A percentile compares a stretch with the other conserved stretches of the same genome.
These are phyloP conservation scores for Melitaea cinxia DNA, from an alignment of 1,140 invertebrate species.

Conservation along the genomic window DNA sequence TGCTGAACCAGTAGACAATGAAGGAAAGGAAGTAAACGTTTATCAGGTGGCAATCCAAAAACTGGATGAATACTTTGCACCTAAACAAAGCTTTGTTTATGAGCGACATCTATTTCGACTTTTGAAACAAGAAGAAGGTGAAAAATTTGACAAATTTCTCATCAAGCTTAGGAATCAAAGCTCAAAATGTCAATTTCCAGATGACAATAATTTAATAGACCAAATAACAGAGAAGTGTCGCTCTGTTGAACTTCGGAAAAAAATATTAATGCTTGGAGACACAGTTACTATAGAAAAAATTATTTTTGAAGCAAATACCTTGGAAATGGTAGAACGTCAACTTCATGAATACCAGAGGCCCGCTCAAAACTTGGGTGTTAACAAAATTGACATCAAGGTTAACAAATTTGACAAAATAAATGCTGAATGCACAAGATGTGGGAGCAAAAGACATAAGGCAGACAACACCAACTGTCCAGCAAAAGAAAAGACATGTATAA, in stretches of 20 bases:
- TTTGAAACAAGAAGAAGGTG: neutral
- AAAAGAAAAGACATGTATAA: conserved; percentile 34
- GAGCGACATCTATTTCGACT: neutral
- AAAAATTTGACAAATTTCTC: neutral
- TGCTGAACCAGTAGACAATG: neutral
- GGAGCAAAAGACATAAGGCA: neutral
- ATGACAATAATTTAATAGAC: neutral
- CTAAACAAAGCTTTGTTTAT: neutral
- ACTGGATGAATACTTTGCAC: neutral
- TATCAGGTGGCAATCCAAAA: neutral
- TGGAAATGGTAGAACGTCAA: neutral
- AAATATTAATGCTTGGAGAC: neutral
- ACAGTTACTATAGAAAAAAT: neutral
- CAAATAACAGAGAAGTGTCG: neutral
- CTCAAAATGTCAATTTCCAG: neutral
- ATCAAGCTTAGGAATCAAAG: neutral
- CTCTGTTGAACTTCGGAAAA: neutral
- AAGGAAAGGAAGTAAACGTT: neutral
- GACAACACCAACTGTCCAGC: conserved; percentile 27
- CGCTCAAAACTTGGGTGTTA: neutral
- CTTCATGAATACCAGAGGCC: neutral
- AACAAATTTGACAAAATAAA: neutral
- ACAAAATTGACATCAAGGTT: neutral
- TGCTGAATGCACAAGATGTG: neutral
- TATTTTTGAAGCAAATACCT: neutral